Conservation (phyloP, 2,888 invertebrate species). For the Xestia sexstrigata region DNA sequence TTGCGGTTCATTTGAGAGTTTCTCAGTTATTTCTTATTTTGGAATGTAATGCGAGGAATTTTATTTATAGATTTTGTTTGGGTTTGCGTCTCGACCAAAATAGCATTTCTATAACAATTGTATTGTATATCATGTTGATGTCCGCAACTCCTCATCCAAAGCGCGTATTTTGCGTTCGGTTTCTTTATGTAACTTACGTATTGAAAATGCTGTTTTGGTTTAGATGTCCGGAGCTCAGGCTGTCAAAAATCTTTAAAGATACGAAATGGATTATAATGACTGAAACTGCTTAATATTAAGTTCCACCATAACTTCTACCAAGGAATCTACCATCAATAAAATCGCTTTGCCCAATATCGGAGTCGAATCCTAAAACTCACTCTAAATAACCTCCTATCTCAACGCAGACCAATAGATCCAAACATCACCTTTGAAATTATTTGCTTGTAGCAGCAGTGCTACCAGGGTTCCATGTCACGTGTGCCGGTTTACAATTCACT, state of each 20-base stretch:
- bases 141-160: neutral
- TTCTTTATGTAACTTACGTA: neutral
- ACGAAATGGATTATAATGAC: neutral
- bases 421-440: conserved; percentile 25
- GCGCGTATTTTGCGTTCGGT: neutral
- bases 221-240: neutral
- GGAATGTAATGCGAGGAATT: neutral
- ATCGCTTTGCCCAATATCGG: neutral
- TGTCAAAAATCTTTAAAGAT: neutral
- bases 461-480: conserved; percentile 71
- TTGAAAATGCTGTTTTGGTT: neutral
- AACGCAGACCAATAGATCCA: neutral
- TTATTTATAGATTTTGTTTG: neutral
- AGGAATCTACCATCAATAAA: too few relatives aligned
- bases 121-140: neutral
- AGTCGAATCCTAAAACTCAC: neutral
- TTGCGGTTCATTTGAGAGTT: conserved; percentile 19
- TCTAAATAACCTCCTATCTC: neutral
- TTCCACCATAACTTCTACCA: neutral
- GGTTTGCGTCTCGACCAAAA: neutral
- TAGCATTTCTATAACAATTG: neutral
- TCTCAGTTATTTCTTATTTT: conserved; percentile 16
- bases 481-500: conserved; percentile 82
- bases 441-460: conserved; percentile 50
- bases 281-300: neutral